Evolutionary conservation across 2,113 vertebrate species (phyloP), one percentile per base, ranked within the genome.

Genomic region (Hystrix brachyura): DNA sequence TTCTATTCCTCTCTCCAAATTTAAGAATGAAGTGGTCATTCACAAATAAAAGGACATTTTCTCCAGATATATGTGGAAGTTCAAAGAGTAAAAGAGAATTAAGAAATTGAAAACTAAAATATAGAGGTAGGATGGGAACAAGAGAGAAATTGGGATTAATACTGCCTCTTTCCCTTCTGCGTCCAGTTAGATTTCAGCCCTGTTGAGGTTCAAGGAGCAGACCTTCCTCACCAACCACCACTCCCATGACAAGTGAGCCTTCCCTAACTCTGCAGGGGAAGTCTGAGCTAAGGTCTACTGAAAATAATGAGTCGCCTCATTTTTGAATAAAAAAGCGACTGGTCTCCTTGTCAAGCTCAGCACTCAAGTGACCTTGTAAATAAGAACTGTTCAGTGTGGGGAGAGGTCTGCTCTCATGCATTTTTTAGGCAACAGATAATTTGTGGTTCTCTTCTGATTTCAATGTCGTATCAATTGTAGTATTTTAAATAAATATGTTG

Each of bases 1-100:
- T 78, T 79, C 43, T 81, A 10, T 60, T 96, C 11, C 29, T 88
- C 65, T 85, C 9, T 46, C 57, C 57, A 82, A 55, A 82, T 15
- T 43, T 87, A 88, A 59, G 38, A 88, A 94, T 15, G 3, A 19
- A 83, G 55, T 23, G 14, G n/a, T 18, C 7, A 84, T 29, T 48
- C 92, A 84, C 62, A 97, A 94, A 93, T 43, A 74, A 94, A 79
- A 78, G 7, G 11, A 62, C 0, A 25, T 76, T 53, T 94, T 72
- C 19, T 46, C 38, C n/a, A 91, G 60, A 62, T 62, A 80, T 91
- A 62, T 76, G 7, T 71, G 48, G 48, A 92, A 11, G 14, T 65
- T 89, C 92, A 95, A 87, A 90, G 17, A 82, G 19, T 48, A 14
- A 89, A 62, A 95, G 34, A 7, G 6, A 84, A 94, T 80, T 83